Conservation (phyloP, 2,888 invertebrate genomes). For the Seira musarum region DNA sequence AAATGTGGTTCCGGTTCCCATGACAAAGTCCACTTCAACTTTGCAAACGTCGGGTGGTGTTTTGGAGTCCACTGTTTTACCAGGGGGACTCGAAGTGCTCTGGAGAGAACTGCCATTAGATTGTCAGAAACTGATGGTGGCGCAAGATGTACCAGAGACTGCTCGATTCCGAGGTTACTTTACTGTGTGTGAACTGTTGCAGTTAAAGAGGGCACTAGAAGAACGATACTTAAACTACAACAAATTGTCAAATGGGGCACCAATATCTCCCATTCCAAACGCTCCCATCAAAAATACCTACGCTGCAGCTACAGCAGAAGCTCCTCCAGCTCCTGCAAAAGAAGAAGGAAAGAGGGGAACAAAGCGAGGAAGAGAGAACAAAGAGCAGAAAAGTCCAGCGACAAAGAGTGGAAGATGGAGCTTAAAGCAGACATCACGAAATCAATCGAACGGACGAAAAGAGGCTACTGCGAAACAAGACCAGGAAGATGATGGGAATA, state of each 20-base stretch:
- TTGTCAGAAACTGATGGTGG: constrained; percentile 62
- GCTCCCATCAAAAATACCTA: background rate
- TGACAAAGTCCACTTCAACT: background rate
- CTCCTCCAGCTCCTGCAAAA: background rate
- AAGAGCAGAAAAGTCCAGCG: constrained; percentile 4
- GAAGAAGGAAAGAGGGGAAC: constrained; percentile 25
- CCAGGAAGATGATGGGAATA: background rate
- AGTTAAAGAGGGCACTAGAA: constrained; percentile 58
- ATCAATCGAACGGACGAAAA: background rate
- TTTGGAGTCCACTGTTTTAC: constrained; percentile 30
- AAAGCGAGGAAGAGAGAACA: constrained; percentile 2
- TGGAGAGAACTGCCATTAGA: constrained; percentile 64
- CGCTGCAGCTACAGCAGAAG: background rate
- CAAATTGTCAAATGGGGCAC: background rate
- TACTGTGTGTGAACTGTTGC: constrained; percentile 65
- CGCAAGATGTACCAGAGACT: constrained; percentile 66
- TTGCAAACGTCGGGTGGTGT: constrained; percentile 22
- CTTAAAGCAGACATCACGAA: background rate
- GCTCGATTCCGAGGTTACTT: constrained; percentile 68
- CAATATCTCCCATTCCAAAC: background rate
- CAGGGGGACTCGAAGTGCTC: constrained; percentile 64
- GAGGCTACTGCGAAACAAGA: background rate
- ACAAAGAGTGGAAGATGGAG: background rate
- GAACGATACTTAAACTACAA: constrained; percentile 9
- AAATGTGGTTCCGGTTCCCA: background rate